Base-by-base conservation (phyloP, 2,888 invertebrate species). In the Eupithecia exiguata region DNA sequence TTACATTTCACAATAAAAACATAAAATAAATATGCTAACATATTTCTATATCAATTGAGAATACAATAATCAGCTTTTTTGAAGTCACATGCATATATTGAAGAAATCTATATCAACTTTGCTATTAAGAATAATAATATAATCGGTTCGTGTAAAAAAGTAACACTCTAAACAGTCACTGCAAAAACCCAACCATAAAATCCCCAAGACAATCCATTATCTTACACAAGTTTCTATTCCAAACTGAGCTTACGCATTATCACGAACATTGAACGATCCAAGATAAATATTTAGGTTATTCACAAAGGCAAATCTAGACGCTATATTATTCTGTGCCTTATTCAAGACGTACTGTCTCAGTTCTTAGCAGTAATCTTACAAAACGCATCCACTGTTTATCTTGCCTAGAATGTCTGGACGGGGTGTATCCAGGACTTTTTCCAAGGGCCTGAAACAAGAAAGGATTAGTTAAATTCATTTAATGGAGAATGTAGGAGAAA, bases 351-450 rank as follows among this genome's bases (percentile, higher is more conserved):
- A 86, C 82, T 80, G 82, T 79, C 80, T 82, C 81, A 82, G 84
- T 86, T 85, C 90, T 92, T 89, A 90, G 84, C 86, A 88, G 89
- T 92, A 92, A 92, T 93, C 92, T 91, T 80, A 79, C 84, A 81
- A 85, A 90, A 89, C 88, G 90, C 90, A 88, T 89, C 83, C 84
- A 84, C 88, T 91, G 92, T 93, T 92, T 93, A 90, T 93, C 92
- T 92, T 90, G 90, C 89, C 89, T 89, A 85, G 88, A 87, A 74
- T 86, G 89, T 89, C 89, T 91, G 85, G 86, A 83, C 86, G 38
- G 69, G 70, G 14, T 62, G 68, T 68, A 68, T 21, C 36, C 25
- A 68, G 68, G 36, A 58, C 36, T 35, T 21, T 68, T 21, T 65
- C 21, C 18, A 35, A 62, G 62, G 62, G 62, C 62, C 30, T 35